Conservation (phyloP, 2,888 invertebrate genomes). For the Xylophagus ater region DNA sequence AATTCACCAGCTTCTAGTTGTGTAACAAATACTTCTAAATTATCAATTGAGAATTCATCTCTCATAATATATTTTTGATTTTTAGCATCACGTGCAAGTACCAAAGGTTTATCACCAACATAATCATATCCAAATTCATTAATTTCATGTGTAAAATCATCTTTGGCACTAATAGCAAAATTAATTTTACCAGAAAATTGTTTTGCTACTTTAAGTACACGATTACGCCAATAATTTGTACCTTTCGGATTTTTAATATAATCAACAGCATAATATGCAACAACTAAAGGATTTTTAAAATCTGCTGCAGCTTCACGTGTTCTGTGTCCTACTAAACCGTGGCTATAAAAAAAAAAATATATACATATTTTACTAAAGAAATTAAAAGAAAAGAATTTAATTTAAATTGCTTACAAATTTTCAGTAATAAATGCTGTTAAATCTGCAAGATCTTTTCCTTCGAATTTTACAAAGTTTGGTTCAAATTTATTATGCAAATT, state of each 20-base stretch:
- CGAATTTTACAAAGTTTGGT: constrained; percentile 59
- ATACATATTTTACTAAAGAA: background rate
- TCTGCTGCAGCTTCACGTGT: constrained; percentile 73
- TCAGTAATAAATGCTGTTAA: constrained; percentile 73
- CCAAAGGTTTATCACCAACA: constrained; percentile 78
- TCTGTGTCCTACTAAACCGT: constrained; percentile 87
- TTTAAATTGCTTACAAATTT: constrained; percentile 60
- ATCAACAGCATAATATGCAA: constrained; percentile 90
- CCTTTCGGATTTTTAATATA: constrained; percentile 95
- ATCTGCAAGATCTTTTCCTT: constrained; percentile 56
- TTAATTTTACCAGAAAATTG: constrained; percentile 44
- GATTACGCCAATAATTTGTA: constrained; percentile 98
- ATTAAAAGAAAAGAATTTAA: background rate
- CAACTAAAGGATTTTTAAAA: constrained; percentile 79
- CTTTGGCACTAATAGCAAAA: constrained; percentile 87
- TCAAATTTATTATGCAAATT: constrained; percentile 91
- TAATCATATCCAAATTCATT: constrained; percentile 88
- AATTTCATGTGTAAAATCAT: constrained; percentile 88
- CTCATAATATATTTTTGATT: constrained; percentile 84
- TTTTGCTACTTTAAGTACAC: constrained; percentile 68
- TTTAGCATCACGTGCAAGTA: constrained; percentile 70
- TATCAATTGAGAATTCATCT: constrained; percentile 82
- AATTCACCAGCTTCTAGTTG: constrained; percentile 71
- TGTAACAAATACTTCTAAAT: constrained; percentile 71
- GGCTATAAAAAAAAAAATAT: constrained; percentile 43